phyloP scores from a whole-genome alignment of 2,797 vertebrate genomes.

The Sebastes nivosus region DNA sequence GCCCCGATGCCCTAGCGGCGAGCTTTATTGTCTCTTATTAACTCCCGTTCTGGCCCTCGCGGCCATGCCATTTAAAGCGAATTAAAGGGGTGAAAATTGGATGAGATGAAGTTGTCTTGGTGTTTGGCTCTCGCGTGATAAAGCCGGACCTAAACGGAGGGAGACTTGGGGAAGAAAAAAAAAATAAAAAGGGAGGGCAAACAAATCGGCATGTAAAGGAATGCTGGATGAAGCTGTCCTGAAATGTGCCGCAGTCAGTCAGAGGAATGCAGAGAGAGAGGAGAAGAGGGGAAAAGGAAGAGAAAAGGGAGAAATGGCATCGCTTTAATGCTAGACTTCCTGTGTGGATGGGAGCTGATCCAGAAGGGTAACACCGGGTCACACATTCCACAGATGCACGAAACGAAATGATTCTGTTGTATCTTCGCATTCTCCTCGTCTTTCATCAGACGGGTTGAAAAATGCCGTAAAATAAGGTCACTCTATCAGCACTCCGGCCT shows the following conservation, averaged over 20 bases:
- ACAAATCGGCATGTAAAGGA: conserved; percentile 70
- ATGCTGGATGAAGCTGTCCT: conserved; percentile 73
- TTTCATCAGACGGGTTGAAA: conserved; percentile 38
- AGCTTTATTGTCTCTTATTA: conserved; percentile 81
- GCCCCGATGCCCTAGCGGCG: conserved; percentile 73
- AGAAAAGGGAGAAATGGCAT: conserved; percentile 53
- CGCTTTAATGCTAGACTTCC: conserved; percentile 75
- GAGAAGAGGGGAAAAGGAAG: background rate
- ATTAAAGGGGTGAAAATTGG: conserved; percentile 81
- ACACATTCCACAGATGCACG: conserved; percentile 69
- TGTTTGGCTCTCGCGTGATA: conserved; percentile 63
- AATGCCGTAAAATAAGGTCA: conserved; percentile 35
- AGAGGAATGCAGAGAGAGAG: conserved; percentile 49
- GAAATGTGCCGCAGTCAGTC: conserved; percentile 62
- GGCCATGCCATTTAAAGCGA: conserved; percentile 80
- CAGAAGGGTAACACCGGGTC: conserved; percentile 70
- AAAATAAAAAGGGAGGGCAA: conserved; percentile 50
- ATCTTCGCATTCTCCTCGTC: conserved; percentile 43
- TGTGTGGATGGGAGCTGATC: conserved; percentile 72
- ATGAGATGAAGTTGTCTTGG: conserved; percentile 81
- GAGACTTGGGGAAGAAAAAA: conserved; percentile 28
- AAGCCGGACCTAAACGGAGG: conserved; percentile 62
- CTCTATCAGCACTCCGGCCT: conserved; percentile 31
- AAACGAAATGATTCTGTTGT: conserved; percentile 33
- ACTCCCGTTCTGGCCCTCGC: conserved; percentile 71